These are phyloP conservation scores for Echinops telfairi DNA, from an alignment of 2,113 vertebrate genomes.

Conservation along the genomic window DNA sequence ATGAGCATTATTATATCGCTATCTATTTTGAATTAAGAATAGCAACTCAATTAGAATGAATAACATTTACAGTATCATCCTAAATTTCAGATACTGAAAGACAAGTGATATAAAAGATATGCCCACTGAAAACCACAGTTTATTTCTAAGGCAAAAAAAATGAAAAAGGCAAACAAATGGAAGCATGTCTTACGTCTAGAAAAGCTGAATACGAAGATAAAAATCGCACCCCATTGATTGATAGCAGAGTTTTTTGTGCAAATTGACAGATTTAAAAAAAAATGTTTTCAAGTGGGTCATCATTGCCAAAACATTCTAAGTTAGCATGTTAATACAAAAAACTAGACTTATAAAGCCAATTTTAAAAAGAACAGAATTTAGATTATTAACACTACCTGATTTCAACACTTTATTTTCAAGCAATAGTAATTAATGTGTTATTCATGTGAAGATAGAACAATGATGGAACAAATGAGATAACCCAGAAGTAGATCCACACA, in stretches of 20 bases:
- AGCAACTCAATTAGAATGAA: neutral
- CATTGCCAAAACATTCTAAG: neutral
- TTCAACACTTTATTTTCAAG: neutral
- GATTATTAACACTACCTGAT: neutral
- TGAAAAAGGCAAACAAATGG: neutral
- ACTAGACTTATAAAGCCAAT: neutral
- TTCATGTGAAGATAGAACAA: neutral
- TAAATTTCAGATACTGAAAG: neutral
- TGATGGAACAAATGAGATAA: neutral
- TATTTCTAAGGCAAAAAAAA: neutral
- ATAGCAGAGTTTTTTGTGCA: neutral
- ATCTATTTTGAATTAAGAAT: neutral
- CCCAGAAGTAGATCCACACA: neutral
- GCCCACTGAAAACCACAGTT: neutral
- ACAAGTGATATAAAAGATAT: neutral
- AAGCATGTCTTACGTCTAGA: neutral
- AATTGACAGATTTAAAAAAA: too few relatives aligned
- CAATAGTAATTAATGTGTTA: neutral
- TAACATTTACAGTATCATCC: neutral
- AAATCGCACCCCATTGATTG: neutral
- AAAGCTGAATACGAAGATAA: neutral
- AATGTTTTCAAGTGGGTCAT: too few relatives aligned
- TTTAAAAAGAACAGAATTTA: neutral
- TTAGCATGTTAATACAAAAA: neutral
- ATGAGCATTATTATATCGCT: neutral